phyloP scores from a whole-genome alignment of 2,797 vertebrate genomes.

The Hyperoplus lanceolatus region DNA sequence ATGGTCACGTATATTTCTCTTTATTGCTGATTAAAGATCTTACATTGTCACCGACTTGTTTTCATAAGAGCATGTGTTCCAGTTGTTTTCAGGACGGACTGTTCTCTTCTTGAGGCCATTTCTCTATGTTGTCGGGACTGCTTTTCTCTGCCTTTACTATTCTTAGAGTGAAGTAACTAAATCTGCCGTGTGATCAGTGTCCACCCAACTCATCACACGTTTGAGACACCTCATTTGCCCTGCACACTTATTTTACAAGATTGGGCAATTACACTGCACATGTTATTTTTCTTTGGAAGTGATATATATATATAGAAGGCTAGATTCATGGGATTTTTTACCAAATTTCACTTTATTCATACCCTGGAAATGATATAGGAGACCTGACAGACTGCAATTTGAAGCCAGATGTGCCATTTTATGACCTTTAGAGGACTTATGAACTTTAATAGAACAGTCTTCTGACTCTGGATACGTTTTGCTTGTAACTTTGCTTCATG shows the following conservation, averaged over 20 bases:
- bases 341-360: slow-evolving; percentile 6
- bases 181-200: slow-evolving; percentile 73
- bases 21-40: background rate
- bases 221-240: slow-evolving; percentile 34
- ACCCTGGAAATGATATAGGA: slow-evolving; percentile 17
- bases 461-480: slow-evolving; percentile 65
- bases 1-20: background rate
- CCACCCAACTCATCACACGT: slow-evolving; percentile 44
- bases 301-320: background rate
- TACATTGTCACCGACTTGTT: background rate
- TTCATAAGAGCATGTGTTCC: slow-evolving; percentile 7
- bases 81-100: slow-evolving; percentile 55
- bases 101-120: slow-evolving; percentile 42
- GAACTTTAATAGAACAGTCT: slow-evolving; percentile 2
- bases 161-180: slow-evolving; percentile 83
- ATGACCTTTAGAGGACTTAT: slow-evolving; percentile 24
- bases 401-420: slow-evolving; percentile 5
- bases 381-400: slow-evolving; percentile 3
- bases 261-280: slow-evolving; percentile 5
- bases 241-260: slow-evolving; percentile 35
- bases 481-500: slow-evolving; percentile 71
- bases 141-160: slow-evolving; percentile 71
- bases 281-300: background rate
- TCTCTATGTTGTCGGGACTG: slow-evolving; percentile 38
- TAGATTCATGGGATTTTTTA: slow-evolving; percentile 4